These are phyloP conservation scores for Amphipyra tragopoginis DNA, from an alignment of 2,888 invertebrate species.

Conservation along the genomic window DNA sequence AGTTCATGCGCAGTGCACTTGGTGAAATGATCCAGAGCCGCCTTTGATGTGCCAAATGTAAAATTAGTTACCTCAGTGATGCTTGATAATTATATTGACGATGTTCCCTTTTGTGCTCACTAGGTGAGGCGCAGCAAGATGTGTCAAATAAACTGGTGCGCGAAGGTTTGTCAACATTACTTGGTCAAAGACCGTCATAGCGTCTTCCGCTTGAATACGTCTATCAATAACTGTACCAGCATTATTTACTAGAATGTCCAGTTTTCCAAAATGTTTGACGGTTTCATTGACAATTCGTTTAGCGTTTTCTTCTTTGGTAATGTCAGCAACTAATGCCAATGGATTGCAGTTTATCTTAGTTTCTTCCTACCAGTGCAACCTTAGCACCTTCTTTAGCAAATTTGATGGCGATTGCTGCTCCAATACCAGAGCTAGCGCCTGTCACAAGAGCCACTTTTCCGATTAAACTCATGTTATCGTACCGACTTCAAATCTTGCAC, in stretches of 20 bases:
- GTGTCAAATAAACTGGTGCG: conserved; percentile 34
- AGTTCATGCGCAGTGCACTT: conserved; percentile 89
- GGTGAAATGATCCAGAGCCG: conserved; percentile 61
- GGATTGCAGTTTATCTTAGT: conserved; percentile 50
- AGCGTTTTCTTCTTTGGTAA: conserved; percentile 37
- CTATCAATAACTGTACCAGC: conserved; percentile 28
- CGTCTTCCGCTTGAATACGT: conserved; percentile 19
- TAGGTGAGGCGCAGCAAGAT: conserved; percentile 55
- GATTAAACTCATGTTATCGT: conserved; percentile 47
- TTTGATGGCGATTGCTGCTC: conserved; percentile 54
- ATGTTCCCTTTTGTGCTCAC: conserved; percentile 88
- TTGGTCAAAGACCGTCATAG: conserved; percentile 33
- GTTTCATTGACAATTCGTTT: conserved; percentile 37
- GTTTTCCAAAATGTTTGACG: conserved; percentile 28
- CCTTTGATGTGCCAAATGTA: conserved; percentile 55
- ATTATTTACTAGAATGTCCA: conserved; percentile 49
- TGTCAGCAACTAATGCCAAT: conserved; percentile 33
- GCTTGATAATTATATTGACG: conserved; percentile 92
- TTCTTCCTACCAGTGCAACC: conserved; percentile 47
- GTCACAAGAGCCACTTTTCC: conserved; percentile 62
- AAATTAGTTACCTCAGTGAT: conserved; percentile 29
- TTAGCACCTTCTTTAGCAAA: conserved; percentile 51
- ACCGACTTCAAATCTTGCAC: no score
- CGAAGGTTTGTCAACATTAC: conserved; percentile 43
- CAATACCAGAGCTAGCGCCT: conserved; percentile 64